Conservation (phyloP, 2,888 invertebrate species). For the Leptothorax acervorum region DNA sequence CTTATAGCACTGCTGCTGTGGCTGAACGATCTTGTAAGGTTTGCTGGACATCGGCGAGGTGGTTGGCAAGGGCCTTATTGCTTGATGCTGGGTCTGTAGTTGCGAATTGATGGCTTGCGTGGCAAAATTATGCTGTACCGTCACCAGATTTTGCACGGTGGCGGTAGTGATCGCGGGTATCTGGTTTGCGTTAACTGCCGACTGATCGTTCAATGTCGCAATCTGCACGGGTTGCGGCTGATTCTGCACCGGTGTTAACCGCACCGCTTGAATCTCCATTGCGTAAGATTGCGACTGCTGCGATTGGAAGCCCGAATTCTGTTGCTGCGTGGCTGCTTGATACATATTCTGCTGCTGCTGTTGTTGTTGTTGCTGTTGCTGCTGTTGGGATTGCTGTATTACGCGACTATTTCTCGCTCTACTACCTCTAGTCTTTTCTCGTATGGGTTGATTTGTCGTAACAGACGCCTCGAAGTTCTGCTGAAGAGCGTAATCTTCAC, state of each 20-base stretch:
- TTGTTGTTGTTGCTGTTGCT: conserved; percentile 80
- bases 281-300: conserved; percentile 75
- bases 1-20: conserved; percentile 82
- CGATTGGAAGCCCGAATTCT: conserved; percentile 76
- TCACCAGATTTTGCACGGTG: conserved; percentile 73
- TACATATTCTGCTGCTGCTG: conserved; percentile 81
- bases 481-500: conserved; percentile 74
- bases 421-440: conserved; percentile 77
- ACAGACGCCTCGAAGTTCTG: conserved; percentile 72
- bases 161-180: conserved; percentile 67
- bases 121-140: conserved; percentile 74
- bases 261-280: conserved; percentile 80
- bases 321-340: conserved; percentile 72
- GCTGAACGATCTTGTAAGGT: conserved; percentile 80
- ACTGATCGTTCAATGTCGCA: conserved; percentile 75
- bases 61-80: conserved; percentile 76
- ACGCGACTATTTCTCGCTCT: conserved; percentile 77
- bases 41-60: conserved; percentile 73
- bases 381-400: conserved; percentile 83
- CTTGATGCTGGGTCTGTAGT: conserved; percentile 74
- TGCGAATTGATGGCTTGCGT: conserved; percentile 66
- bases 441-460: conserved; percentile 67
- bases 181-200: conserved; percentile 63
- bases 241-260: conserved; percentile 73
- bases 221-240: conserved; percentile 72